Base-by-base conservation (phyloP, 2,888 invertebrate genomes). In the Eumacrocentrus americanus region DNA sequence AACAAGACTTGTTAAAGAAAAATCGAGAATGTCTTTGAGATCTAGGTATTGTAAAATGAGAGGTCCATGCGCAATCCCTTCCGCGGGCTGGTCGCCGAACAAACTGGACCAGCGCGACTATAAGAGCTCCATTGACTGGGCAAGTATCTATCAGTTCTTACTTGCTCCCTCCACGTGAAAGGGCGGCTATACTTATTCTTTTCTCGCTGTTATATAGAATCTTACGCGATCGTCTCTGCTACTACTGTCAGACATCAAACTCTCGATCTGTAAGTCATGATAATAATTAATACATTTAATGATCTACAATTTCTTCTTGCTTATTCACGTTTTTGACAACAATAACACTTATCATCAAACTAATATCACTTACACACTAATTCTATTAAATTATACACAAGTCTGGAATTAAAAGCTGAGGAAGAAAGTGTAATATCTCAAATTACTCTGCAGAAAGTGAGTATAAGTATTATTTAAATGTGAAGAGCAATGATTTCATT, bases 81-180 rank as follows among this genome's bases (percentile, higher is more conserved):
- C 76, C 75, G 72, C 67, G 59, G 61, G 57, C 58, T 58, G 62
- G 38, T 29, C 34, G 29, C 53, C 47, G 67, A 69, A 66, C 68
- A 68, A 67, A 67, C 70, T 74, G 72, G 72, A 74, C 67, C 71
- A 70, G 71, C 65, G 71, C 68, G 68, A 70, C 70, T 79, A 79
- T 79, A 79, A 79, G 77, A 79, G 71, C 70, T 71, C 68, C 71
- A 71, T 73, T 74, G 69, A 69, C 64, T 70, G 68, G 66, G 70
- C 65, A 71, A 71, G 62, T 70, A 64, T 42, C 73, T 76, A 79
- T 76, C 78, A 79, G 78, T 79, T 74, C 71, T 72, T 72, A 71
- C 71, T 60, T 55, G 55, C 71, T 75, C 71, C 70, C 69, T 72
- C 67, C 66, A 69, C 70, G 72, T 72, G 74, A 73, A 72, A 74